Base-by-base conservation (phyloP, 1,140 invertebrate genomes). In the Ganaspis sp. region DNA sequence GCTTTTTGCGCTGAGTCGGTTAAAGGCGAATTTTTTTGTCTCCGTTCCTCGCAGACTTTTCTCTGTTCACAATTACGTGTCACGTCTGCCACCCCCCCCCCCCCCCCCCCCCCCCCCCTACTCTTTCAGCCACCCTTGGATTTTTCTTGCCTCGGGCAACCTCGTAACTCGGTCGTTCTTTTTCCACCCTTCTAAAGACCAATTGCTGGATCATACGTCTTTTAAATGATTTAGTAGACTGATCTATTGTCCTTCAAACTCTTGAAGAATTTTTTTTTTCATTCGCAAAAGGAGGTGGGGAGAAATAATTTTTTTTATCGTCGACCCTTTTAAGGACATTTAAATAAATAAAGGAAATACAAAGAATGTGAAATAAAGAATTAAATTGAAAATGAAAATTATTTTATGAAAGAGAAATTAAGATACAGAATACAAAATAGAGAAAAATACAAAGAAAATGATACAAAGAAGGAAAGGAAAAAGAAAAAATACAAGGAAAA, bases 161-260 rank as follows among this genome's bases (percentile, higher is more conserved):
- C 11, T 58, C 19, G 54, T 23, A 58, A 58, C 54, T 29, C 21
- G 54, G 54, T 64, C 54, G 54, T 26, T 26, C 54, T 64, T 58
- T 11, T 64, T 23, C 23, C 21, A 17, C n/a, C 45, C 45, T 17
- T 49, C 15, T n/a, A 49, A 49, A 49, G 45, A 17, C 17, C 19
- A 17, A 49, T 49, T 49, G 45, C 8, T 49, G 4, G 45, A 17
- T 49, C 42, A 49, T 49, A 49, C 42, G n/a, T 49, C 42, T 49
- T 15, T 17, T 15, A 49, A 17, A 49, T 49, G 42, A n/a, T 49
- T 49, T 17, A 49, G 5, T 15, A 49, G 42, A 49, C 42, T 49
- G 42, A 49, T 49, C 42, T 6, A 17, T 17, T n/a, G 12, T 49
- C 45, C 19, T 49, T 49, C n/a, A 49, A 49, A 17, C 17, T 8